Base-by-base conservation (phyloP, 1,140 invertebrate species). In the Drosophila teissieri region DNA sequence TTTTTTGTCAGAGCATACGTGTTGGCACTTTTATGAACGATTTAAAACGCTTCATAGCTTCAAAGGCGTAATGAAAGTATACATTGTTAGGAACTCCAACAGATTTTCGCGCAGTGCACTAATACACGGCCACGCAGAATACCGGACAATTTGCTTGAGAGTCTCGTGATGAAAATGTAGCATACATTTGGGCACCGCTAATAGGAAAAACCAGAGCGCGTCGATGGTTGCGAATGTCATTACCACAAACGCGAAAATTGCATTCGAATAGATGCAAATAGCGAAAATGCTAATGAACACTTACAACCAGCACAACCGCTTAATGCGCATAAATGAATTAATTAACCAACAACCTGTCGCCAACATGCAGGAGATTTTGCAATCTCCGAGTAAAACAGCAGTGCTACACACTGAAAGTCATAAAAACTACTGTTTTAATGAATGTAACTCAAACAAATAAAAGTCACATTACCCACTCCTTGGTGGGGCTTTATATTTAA, bases 261-360 rank as follows among this genome's bases (percentile, higher is more conserved):
- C 72, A 68, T 79, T 58, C 55, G 69, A 88, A 83, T 80, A 62
- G 67, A 77, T 84, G 76, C 84, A 83, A 89, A 88, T 89, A 60
- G 67, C 53, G 51, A 42, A 67, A 89, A 88, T 80, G 80, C 53
- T 88, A 88, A 88, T 77, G 84, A 83, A 77, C 76, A 64, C 79
- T 83, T 82, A 79, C 79, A 88, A 63, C 54, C 78, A 65, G 49
- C 62, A 83, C 68, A 65, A 83, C 67, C 75, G 72, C 72, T 57
- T 44, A 45, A 75, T 74, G 58, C 15, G 58, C 82, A 78, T 79
- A 86, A 77, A 78, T 78, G 64, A 74, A 74, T 70, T 69, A 70
- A 70, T 70, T 70, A 70, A 57, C 36, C 57, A 75, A 49, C 69
- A 73, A 73, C 56, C 69, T 73, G 68, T 73, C 68, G 69, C 68